These are phyloP conservation scores for Diplosoma virens DNA, from an alignment of 23 tunicate species.

Conservation along the genomic window DNA sequence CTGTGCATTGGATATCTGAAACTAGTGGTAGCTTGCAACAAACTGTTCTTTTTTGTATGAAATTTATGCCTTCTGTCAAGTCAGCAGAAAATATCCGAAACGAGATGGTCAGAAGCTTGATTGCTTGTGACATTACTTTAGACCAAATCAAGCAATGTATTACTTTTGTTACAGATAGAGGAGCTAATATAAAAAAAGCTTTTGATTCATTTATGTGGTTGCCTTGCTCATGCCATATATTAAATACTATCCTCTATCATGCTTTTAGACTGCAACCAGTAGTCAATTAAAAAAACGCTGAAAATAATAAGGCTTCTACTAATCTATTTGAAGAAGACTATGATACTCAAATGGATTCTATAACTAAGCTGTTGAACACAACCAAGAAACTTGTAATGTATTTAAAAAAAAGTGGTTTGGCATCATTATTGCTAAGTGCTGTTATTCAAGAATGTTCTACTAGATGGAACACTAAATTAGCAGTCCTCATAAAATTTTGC, in stretches of 20 bases:
- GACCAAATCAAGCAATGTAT: background rate
- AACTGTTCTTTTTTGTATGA: background rate
- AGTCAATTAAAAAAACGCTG: no score
- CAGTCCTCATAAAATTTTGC: background rate
- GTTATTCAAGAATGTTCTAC: background rate
- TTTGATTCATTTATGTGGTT: background rate
- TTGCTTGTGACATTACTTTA: background rate
- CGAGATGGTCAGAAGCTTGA: background rate
- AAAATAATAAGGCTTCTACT: no score
- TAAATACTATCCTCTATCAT: background rate
- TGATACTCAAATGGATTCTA: no score
- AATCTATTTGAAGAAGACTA: no score
- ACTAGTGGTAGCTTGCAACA: background rate
- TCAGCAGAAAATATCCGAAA: background rate
- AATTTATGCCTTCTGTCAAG: background rate
- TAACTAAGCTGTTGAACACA: background rate
- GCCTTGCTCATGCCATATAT: background rate
- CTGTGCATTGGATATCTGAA: background rate
- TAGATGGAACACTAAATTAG: slow-evolving; percentile 3
- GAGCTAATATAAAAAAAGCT: slow-evolving; percentile 1
- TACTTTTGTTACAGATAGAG: background rate
- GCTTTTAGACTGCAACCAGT: background rate
- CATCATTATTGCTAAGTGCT: background rate
- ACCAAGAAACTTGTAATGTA: background rate
- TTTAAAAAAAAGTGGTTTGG: background rate